A percentile compares a stretch with the other conserved stretches of the same genome.
Conservation (phyloP, 2,888 invertebrate genomes). For the Melikaiella ostensackeni region DNA sequence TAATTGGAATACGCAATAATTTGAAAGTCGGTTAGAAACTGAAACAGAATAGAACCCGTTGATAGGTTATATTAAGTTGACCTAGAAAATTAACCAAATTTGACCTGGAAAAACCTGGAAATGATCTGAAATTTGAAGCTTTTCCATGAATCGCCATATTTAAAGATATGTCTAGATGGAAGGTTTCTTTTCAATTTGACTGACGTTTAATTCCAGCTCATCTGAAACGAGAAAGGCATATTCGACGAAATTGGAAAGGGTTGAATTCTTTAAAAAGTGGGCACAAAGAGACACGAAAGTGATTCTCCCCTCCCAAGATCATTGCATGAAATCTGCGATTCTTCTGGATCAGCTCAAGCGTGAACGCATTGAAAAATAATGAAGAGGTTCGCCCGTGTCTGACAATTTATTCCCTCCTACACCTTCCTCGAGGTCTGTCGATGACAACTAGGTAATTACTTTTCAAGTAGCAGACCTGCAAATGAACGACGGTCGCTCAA, state of each 20-base stretch:
- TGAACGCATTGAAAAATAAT: conserved; percentile 37
- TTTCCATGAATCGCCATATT: no score
- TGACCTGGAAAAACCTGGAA: no score
- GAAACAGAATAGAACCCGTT: no score
- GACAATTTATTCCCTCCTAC: conserved; percentile 28
- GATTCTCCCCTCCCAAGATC: conserved; percentile 2
- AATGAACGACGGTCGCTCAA: conserved; percentile 68
- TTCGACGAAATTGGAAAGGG: not conserved
- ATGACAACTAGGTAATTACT: conserved; percentile 74
- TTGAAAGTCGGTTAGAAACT: no score
- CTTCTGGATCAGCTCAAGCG: conserved; percentile 1
- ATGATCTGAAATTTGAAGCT: no score
- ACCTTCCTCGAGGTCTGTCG: conserved; percentile 58
- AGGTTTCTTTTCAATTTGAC: not conserved
- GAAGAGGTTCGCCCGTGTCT: conserved; percentile 30
- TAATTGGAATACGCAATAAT: no score
- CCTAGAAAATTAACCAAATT: no score
- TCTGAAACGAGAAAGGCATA: not conserved
- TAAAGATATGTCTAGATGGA: not conserved
- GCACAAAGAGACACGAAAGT: conserved; percentile 20
- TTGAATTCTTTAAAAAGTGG: not conserved
- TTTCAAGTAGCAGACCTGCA: conserved; percentile 70
- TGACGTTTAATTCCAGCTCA: conserved; percentile 22
- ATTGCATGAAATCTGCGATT: conserved; percentile 20
- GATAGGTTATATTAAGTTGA: no score